Percentiles rank a stretch among this genome's conserved stretches.
These are phyloP conservation scores for Oncopodura yosiiana DNA, from an alignment of 1,140 invertebrate genomes.

Conservation along the genomic window DNA sequence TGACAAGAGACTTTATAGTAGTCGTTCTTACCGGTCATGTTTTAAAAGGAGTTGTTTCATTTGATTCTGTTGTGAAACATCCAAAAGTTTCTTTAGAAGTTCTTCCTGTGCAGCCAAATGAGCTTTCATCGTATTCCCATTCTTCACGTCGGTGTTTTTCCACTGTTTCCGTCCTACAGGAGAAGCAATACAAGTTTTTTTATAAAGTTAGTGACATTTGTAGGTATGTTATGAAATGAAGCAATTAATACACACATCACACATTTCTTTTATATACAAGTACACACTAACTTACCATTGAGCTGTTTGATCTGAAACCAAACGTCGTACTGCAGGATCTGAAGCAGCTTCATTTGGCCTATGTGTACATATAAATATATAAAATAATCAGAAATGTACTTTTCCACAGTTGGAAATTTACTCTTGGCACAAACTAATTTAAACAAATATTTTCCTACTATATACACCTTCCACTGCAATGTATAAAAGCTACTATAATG, in stretches of 20 bases:
- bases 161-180: constrained; percentile 79
- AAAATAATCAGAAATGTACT: neutral
- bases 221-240: no score
- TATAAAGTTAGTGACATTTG: no score
- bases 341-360: constrained; percentile 69
- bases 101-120: constrained; percentile 78
- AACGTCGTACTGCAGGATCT: constrained; percentile 64
- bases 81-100: constrained; percentile 73
- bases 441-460: no score
- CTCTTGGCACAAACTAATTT: no score
- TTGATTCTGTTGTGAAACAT: constrained; percentile 70
- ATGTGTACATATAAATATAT: constrained; percentile 35
- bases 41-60: constrained; percentile 80
- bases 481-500: no score
- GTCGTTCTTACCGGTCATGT: constrained; percentile 64
- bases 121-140: constrained; percentile 67
- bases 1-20: no score
- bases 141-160: constrained; percentile 82
- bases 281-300: no score
- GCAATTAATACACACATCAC: no score
- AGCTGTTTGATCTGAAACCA: constrained; percentile 78
- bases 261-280: no score
- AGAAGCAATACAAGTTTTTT: no score
- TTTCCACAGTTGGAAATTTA: no score
- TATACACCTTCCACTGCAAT: no score